Evolutionary conservation across 2,113 vertebrate genomes (phyloP).

Genomic region (Rhinoptilus africanus): DNA sequence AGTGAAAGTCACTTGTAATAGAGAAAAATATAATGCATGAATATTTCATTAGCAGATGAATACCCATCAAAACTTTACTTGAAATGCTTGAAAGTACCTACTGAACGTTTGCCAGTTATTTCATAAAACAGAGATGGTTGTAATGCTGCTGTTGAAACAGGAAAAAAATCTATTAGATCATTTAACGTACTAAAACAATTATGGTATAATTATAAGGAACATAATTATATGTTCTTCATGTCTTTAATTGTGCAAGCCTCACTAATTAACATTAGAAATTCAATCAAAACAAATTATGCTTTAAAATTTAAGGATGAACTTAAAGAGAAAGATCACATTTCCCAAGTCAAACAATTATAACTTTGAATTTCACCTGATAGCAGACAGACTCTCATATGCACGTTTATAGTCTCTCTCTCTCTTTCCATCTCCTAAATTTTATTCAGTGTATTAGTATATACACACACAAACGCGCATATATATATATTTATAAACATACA

Average conservation of each 20-base stretch:
- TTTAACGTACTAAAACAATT: conserved; percentile 71
- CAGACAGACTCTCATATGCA: neutral
- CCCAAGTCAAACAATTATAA: conserved; percentile 34
- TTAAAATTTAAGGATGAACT: conserved; percentile 64
- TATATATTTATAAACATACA: neutral
- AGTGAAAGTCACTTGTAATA: conserved; percentile 53
- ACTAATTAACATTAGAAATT: conserved; percentile 70
- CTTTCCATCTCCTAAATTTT: neutral
- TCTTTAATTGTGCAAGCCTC: conserved; percentile 61
- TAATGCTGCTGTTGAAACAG: conserved; percentile 48
- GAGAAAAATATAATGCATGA: conserved; percentile 62
- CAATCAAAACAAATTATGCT: conserved; percentile 70
- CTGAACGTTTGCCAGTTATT: conserved; percentile 55
- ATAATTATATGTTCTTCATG: conserved; percentile 70
- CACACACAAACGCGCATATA: too few relatives aligned
- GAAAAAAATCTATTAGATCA: conserved; percentile 68
- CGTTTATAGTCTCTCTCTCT: neutral
- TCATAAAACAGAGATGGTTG: conserved; percentile 58
- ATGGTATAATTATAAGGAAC: conserved; percentile 68
- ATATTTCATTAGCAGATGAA: conserved; percentile 72
- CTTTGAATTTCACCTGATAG: conserved; percentile 1
- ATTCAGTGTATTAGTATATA: neutral
- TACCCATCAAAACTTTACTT: conserved; percentile 64
- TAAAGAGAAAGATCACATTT: conserved; percentile 49
- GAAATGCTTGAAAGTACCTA: conserved; percentile 55